Evolutionary conservation across 1,140 invertebrate species (phyloP).

Genomic region (Dysdera silvatica): DNA sequence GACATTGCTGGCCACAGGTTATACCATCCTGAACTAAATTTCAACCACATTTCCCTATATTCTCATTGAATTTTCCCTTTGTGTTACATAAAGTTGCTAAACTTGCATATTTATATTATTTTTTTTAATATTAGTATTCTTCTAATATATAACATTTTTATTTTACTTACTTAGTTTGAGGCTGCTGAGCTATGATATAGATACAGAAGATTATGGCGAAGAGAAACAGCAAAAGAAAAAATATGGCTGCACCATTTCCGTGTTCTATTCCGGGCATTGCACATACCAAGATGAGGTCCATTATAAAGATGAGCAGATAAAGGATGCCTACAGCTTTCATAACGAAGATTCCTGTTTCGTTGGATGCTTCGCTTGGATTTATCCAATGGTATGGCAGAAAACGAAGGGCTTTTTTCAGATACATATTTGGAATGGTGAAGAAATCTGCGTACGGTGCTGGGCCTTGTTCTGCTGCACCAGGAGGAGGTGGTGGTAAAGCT

Average conservation of each 20-base stretch:
- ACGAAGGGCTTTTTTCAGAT: too few species aligned
- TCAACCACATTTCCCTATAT: too few species aligned
- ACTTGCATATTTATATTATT: too few species aligned
- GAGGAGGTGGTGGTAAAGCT: slow-evolving; percentile 7
- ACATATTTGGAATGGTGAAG: slow-evolving; percentile 18
- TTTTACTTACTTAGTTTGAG: slow-evolving; percentile 72
- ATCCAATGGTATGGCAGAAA: slow-evolving; percentile 32
- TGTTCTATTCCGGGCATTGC: slow-evolving; percentile 51
- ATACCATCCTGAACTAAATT: too few species aligned
- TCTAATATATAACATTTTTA: too few species aligned
- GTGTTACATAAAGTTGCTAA: too few species aligned
- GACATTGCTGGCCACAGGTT: too few species aligned
- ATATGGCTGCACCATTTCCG: slow-evolving; percentile 53
- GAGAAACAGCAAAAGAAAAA: slow-evolving; percentile 62
- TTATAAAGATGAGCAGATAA: slow-evolving; percentile 67
- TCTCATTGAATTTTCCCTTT: too few species aligned
- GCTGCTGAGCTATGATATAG: slow-evolving; percentile 75
- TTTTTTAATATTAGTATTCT: too few species aligned
- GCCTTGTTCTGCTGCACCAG: too few species aligned
- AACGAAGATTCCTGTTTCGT: slow-evolving; percentile 69
- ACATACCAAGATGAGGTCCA: slow-evolving; percentile 73
- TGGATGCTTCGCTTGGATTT: slow-evolving; percentile 63
- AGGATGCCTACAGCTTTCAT: slow-evolving; percentile 78
- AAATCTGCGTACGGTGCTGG: slow-evolving; percentile 12
- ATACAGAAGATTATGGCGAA: slow-evolving; percentile 66